Conservation (phyloP, 2,888 invertebrate species). For the Timema cristinae region DNA sequence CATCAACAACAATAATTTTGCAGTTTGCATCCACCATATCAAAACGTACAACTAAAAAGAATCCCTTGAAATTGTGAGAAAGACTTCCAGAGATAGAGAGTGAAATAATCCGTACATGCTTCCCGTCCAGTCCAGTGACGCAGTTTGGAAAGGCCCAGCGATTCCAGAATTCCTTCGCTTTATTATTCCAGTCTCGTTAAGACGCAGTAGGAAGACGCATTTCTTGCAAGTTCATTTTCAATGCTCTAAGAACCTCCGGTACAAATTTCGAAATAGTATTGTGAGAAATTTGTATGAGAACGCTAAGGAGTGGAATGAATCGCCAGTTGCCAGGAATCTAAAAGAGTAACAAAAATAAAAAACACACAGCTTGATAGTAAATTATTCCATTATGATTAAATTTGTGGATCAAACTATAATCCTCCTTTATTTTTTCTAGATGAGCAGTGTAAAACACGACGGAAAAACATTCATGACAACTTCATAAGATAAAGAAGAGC, state of each 20-base stretch:
- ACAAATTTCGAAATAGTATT: constrained; percentile 12
- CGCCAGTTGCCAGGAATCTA: constrained; percentile 18
- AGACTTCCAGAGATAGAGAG: constrained; percentile 12
- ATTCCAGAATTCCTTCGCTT: constrained; percentile 13
- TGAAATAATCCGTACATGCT: constrained; percentile 14
- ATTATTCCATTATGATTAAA: no score
- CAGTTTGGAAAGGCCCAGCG: constrained; percentile 19
- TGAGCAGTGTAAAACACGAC: background rate
- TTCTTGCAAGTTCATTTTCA: constrained; percentile 2
- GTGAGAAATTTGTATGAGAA: constrained; percentile 11
- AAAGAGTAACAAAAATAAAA: background rate
- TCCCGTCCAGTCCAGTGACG: constrained; percentile 21
- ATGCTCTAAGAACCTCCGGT: constrained; percentile 11
- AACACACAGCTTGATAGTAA: background rate
- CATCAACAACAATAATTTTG: constrained; percentile 18
- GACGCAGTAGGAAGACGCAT: constrained; percentile 4
- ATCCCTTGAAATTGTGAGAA: constrained; percentile 21
- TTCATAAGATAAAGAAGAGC: background rate
- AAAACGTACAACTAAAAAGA: constrained; percentile 16
- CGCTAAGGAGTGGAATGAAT: constrained; percentile 1
- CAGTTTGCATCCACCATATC: constrained; percentile 18
- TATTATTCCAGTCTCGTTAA: constrained; percentile 13
- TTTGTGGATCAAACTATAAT: no score
- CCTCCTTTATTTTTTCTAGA: background rate
- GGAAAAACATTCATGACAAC: constrained; percentile 5